phyloP scores from a whole-genome alignment of 2,113 vertebrate genomes.

The Fregetta grallaria region DNA sequence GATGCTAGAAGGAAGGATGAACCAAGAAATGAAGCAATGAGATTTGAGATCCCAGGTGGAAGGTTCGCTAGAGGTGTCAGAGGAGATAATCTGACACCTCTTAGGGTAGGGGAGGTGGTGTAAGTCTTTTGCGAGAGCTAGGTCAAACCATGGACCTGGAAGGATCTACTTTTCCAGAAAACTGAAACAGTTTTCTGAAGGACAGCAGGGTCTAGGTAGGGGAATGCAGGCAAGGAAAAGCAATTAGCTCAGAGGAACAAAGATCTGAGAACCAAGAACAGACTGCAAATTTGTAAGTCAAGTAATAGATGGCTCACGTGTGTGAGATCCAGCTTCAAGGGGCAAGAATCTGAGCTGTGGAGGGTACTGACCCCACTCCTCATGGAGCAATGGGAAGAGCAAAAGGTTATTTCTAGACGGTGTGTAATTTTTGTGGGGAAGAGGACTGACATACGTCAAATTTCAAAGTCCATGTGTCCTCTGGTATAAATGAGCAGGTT shows the following conservation, averaged over 20 bases:
- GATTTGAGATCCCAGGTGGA: background rate
- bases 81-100: background rate
- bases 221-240: background rate
- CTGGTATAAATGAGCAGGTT: background rate
- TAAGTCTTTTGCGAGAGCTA: background rate
- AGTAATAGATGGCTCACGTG: fast-evolving
- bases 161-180: background rate
- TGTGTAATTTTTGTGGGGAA: background rate
- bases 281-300: background rate
- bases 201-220: background rate
- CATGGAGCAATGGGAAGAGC: background rate
- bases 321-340: background rate
- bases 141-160: background rate
- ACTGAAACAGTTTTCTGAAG: background rate
- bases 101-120: background rate
- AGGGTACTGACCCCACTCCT: background rate
- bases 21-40: background rate
- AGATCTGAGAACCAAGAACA: background rate
- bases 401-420: background rate
- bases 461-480: background rate
- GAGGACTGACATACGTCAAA: background rate
- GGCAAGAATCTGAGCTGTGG: background rate
- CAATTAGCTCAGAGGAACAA: background rate
- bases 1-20: background rate
- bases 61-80: background rate